phyloP scores from a whole-genome alignment of 2,888 invertebrate genomes.

The Didymodactylos carnosus region DNA sequence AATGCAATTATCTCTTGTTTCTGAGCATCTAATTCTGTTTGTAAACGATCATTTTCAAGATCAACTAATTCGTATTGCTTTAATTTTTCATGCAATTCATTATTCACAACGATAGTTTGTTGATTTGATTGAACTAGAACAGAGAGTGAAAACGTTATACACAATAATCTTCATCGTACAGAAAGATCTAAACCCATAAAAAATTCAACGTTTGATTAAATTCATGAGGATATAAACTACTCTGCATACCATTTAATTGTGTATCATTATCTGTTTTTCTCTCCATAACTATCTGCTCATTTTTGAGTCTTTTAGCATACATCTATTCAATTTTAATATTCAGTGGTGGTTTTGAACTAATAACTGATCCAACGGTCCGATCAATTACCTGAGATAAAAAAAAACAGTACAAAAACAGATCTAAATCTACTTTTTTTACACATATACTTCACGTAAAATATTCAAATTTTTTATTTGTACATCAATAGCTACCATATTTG shows the following conservation, averaged over 20 bases:
- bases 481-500: neutral
- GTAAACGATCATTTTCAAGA: neutral
- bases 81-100: neutral
- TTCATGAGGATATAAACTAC: too few species aligned
- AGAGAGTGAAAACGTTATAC: too few species aligned
- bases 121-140: too few species aligned
- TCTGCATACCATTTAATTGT: too few species aligned
- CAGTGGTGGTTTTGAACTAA: neutral
- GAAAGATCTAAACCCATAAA: too few species aligned
- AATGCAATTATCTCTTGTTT: neutral
- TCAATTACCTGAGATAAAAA: neutral
- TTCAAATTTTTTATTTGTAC: neutral
- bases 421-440: too few species aligned
- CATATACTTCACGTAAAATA: neutral
- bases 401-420: neutral
- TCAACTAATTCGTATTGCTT: neutral
- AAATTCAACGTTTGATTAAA: too few species aligned
- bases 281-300: neutral
- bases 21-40: neutral
- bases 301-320: neutral
- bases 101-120: neutral
- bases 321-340: neutral
- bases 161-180: too few species aligned
- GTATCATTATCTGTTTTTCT: neutral
- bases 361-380: neutral